Evolutionary conservation across 2,113 vertebrate species (phyloP), one percentile per base, ranked within the genome.

Genomic region (Mungos mungo): DNA sequence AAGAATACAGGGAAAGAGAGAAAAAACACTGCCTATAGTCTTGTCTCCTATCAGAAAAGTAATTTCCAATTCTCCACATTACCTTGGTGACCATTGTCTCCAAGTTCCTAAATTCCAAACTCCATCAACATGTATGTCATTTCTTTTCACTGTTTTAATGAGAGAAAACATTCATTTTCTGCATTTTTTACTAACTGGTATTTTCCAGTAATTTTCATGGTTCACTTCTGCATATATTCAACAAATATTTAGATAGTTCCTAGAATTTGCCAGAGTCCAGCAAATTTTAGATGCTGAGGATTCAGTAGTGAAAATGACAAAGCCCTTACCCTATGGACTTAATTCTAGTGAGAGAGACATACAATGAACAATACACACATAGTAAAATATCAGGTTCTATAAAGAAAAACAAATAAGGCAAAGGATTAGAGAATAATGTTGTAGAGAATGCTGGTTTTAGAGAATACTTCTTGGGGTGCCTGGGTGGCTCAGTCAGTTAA

Each of bases 71-170:
- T 91, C 31, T 88, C 15, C 23, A n/a, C 52, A 72, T 87, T 83
- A 71, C 25, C 27, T 83, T 65, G 6, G 27, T 90, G 74, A 90
- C 11, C 33, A 52, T 74, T 93, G 33, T 92, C 52, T 85, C 71
- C 33, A 68, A 89, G 72, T 90, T 95, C n/a, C 31, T 93, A 77
- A 74, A 86, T 82, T 89, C 66, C n/a, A 93, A 16, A 63, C 25
- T 94, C 88, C 87, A 14, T 93, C 71, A 52, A 52, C 14, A 84
- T 35, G 0, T 50, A n/a, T 65, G 41, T 77, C 79, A 83, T 86
- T 92, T 88, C 21, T 60, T 69, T 41, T 71, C 63, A 85, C 50
- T 85, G 18, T 93, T 90, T 81, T 74, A 90, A 65, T 95, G 74
- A 95, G 12, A 94, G 47, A 60, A 88, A 29, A 60, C 16, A 65